Evolutionary conservation across 2,113 vertebrate genomes (phyloP), one percentile per base, ranked within the genome.

Genomic region (Myrmophylax atrothorax): DNA sequence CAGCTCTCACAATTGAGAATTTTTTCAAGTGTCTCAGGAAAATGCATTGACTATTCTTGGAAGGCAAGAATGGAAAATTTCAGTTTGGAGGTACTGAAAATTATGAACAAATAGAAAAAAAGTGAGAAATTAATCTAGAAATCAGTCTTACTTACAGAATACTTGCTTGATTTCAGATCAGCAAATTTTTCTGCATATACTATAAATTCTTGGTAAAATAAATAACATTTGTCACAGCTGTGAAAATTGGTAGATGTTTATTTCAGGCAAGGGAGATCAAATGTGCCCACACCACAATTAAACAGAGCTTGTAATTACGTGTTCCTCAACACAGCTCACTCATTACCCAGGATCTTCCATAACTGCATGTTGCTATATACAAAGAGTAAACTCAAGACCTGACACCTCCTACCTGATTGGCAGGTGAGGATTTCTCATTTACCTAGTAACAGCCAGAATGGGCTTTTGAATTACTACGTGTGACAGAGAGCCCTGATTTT

Each of bases 211-310:
- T 70, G 5, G 19, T 69, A 64, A 87, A 94, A 90, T 58, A 67
- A 93, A 67, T 74, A 70, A 50, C 8, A 10, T 62, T 91, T 95
- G 91, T 82, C 42, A 70, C 46, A 58, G 50, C 53, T 59, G 18
- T 73, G 63, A 68, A 78, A 93, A 86, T 23, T 47, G 14, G 26
- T 74, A 50, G 78, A 60, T 68, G 8, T 72, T 95, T 94, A 44
- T 87, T 96, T 94, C 73, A 94, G 92, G 76, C 55, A 62, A 94
- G 74, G 20, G 25, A 88, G 26, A 64, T 52, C n/a, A 90, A 78
- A 60, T 49, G 18, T 90, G 19, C 68, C 56, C 23, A 52, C 31
- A 58, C 44, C 40, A 67, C 80, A 96, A 88, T 90, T 85, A 86
- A 76, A 66, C 19, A 77, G 80, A 66, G 29, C n/a, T 76, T 88